Conservation (phyloP, 1,140 invertebrate genomes). For the Araneus ventricosus region DNA sequence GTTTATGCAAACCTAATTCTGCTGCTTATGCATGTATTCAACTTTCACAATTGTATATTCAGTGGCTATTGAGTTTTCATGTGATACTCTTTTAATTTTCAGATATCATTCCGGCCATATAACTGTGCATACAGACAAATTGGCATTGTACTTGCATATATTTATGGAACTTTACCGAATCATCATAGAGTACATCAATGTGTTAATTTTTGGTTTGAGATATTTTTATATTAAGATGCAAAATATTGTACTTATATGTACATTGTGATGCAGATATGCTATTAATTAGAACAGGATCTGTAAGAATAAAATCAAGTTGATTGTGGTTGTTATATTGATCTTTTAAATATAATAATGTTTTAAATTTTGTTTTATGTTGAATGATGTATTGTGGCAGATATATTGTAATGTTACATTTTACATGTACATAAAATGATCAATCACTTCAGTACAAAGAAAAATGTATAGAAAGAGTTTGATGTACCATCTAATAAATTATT, state of each 20-base stretch:
- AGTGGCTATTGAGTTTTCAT: not conserved
- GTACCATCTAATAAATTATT: slow-evolving; percentile 13
- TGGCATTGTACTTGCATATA: slow-evolving; percentile 7
- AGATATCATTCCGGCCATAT: slow-evolving; percentile 9
- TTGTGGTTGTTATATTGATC: slow-evolving; percentile 11
- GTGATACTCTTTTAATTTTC: not conserved
- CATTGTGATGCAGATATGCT: not conserved
- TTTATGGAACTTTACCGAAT: not conserved
- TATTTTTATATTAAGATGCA: slow-evolving; percentile 30
- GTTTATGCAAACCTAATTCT: no score
- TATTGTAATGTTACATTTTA: slow-evolving; percentile 3
- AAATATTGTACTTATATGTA: slow-evolving; percentile 8
- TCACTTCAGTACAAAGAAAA: slow-evolving; percentile 20
- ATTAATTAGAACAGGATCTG: not conserved
- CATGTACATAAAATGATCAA: not conserved
- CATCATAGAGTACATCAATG: not conserved
- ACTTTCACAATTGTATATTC: not conserved
- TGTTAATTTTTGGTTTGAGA: slow-evolving; percentile 24
- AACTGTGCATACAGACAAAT: not conserved
- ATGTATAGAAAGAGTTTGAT: not conserved
- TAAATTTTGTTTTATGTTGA: slow-evolving; percentile 1
- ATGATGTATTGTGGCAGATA: not conserved
- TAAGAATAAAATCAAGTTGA: not conserved
- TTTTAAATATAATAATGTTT: slow-evolving; percentile 1
- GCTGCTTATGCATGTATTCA: no score